phyloP scores from a whole-genome alignment of 2,113 vertebrate genomes.

The Climacteris rufus region DNA sequence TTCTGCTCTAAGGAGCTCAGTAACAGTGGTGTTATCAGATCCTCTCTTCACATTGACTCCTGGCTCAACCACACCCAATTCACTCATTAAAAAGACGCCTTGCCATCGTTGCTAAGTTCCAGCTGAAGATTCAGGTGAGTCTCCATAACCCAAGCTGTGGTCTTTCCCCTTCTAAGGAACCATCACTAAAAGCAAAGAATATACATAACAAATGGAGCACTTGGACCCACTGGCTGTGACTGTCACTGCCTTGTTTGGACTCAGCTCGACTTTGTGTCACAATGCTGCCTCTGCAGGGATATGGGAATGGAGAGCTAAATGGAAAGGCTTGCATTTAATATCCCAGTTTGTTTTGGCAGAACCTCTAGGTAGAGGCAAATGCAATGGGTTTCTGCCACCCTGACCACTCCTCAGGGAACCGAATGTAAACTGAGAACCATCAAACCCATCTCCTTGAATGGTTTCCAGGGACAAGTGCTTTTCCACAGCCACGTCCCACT shows the following conservation, averaged over 20 bases:
- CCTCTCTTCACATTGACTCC: background rate
- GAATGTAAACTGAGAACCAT: background rate
- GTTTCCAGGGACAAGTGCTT: background rate
- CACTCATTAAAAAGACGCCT: background rate
- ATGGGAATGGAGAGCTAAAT: background rate
- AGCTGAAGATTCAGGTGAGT: background rate
- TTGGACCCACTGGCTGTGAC: background rate
- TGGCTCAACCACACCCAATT: background rate
- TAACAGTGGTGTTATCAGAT: background rate
- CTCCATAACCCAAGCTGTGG: background rate
- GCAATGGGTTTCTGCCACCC: background rate
- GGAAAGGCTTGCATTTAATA: background rate
- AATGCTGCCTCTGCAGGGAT: background rate
- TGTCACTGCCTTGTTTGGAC: accelerated
- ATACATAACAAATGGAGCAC: background rate
- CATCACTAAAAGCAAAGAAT: background rate
- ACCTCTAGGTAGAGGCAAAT: background rate
- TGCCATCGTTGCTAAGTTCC: background rate
- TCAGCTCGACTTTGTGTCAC: accelerated
- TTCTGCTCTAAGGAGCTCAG: background rate
- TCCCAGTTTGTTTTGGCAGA: background rate
- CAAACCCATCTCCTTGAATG: background rate
- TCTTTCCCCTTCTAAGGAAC: background rate
- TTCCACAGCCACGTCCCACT: background rate
- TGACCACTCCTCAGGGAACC: background rate